Base-by-base conservation (phyloP, 2,888 invertebrate genomes). In the Drosophila picticornis region DNA sequence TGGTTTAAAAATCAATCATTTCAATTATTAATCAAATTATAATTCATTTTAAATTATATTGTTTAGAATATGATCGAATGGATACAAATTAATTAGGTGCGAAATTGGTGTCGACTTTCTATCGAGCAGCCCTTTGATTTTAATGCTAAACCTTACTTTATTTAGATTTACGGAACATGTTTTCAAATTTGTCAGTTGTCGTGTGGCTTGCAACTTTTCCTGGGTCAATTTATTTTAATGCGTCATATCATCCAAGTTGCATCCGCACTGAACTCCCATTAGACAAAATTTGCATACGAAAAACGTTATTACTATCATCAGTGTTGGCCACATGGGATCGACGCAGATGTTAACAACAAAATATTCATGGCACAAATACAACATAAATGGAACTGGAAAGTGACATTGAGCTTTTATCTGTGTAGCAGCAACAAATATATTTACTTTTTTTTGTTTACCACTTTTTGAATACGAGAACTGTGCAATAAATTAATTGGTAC, bases 381-480 rank as follows among this genome's bases (percentile, higher is more conserved):
- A 31, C 58, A 34, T 29, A 65, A 38, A 50, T 40, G 13, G 4
- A 55, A 50, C 11, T 50, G 48, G 13, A 40, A 61, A 48, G 43
- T 43, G 51, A n/a, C 38, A 56, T 11, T 13, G 40, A 60, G 51
- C 53, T 53, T 61, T 62, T 67, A 67, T 75, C 59, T 77, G 52
- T 36, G 32, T 7, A 48, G 52, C 51, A 60, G 57, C 62, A 51
- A 46, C 7, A 13, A 22, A 22, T 43, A 11, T 13, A 0, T 40
- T 4, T 10, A 10, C 22, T 40, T 40, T 4, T 40, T 16, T 46
- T 46, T 46, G 7, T 9, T 25, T 46, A 9, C 1, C 25, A 46
- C 25, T 55, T 58, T 78, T 81, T 78, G 27, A 19, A 27, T n/a
- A 60, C 34, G 19, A 40, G 51, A 56, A 58, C 13, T 55, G 34